Evolutionary conservation across 35 echinoderm and acorn worm species (phyloP).

Genomic region (Holothuria glaberrima): DNA sequence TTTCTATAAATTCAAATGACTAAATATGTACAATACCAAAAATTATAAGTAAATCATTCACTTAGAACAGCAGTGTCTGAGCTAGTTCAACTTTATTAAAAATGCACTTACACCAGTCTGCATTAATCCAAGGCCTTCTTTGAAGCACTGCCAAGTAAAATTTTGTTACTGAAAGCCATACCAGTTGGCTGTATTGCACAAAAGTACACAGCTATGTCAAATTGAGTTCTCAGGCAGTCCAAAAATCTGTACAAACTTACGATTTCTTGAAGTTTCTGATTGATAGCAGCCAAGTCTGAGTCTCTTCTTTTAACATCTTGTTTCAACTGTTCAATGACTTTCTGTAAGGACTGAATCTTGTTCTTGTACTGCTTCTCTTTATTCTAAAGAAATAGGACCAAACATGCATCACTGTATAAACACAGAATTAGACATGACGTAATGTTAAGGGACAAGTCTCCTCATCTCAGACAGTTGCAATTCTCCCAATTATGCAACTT

Average conservation of each 20-base stretch:
- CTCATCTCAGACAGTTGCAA: no score
- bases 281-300: constrained; percentile 26
- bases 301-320: constrained; percentile 70
- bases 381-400: constrained; percentile 29
- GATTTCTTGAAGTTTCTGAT: constrained; percentile 59
- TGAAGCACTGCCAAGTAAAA: no score
- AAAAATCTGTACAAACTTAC: constrained; percentile 38
- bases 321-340: constrained; percentile 73
- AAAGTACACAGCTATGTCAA: no score
- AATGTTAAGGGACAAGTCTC: background rate
- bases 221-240: no score
- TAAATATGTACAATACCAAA: background rate
- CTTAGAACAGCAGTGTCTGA: background rate
- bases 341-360: constrained; percentile 78
- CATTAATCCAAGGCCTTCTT: no score
- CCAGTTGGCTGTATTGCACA: no score
- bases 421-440: background rate
- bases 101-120: no score
- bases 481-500: no score
- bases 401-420: background rate
- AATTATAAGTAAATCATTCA: background rate
- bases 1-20: background rate
- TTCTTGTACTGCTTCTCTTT: constrained; percentile 69
- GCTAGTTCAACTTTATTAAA: no score
- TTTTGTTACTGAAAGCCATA: no score